Evolutionary conservation across 35 echinoderm and acorn worm species (phyloP), one percentile per base, ranked within the genome.

Genomic region (Stichopus chloronotus): DNA sequence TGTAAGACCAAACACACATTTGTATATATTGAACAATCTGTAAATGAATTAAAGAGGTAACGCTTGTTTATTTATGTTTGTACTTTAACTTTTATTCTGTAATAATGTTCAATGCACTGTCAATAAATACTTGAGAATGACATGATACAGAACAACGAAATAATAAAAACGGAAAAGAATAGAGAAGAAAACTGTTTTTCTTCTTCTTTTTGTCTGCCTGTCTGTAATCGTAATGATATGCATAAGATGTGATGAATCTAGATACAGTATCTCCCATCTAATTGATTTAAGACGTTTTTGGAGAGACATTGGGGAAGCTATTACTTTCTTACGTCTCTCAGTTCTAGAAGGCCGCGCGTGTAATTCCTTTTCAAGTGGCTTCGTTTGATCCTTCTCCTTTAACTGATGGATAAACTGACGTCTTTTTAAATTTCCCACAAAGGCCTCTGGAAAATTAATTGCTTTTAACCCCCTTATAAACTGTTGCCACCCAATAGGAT

Each of bases 401-500:
- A 85, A 20, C 58, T 58, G 82, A 58, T 85, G 53, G 54, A 85
- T 57, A 58, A 83, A 16, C 14, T 85, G 16, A 58, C 57, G 82
- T 58, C 82, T 20, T 54, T 22, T 87, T 52, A 57, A 55, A 53
- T 81, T 81, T 11, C 78, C 11, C 14, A 81, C 11, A 52, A 81
- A 81, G 23, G 78, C 78, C 25, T 81, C 78, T 9, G 78, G 52
- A 85, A 85, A 85, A 17, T 43, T 85, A 54, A 85, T 85, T 17
- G 19, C 21, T 56, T 54, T 63, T 56, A 87, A 87, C 9, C 84
- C 84, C 6, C 84, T 24, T 6, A 59, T 87, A 87, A 87, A 87
- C 12, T 87, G 55, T 63, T 87, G 84, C 84, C 84, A 58, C 14
- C 55, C 84, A n/a, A 20, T 57, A 59, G 84, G 84, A 87, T 59